These are phyloP conservation scores for Nomada goodeniana DNA, from an alignment of 2,888 invertebrate genomes.

Conservation along the genomic window DNA sequence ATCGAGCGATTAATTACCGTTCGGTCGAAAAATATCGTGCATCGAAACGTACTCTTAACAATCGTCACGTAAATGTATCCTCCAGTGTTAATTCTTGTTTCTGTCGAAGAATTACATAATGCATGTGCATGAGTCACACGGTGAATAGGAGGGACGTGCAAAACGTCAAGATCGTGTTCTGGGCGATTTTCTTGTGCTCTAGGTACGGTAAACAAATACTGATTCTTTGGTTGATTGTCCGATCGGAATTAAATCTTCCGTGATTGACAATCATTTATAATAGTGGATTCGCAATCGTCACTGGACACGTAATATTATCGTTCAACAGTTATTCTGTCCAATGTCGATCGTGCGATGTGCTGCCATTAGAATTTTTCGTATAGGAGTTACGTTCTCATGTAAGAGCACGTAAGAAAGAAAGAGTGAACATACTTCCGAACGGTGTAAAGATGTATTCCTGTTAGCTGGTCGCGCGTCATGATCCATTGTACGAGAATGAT, in stretches of 20 bases:
- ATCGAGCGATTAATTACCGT: conserved; percentile 32
- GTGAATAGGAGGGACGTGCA: conserved; percentile 53
- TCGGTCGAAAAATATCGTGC: conserved; percentile 22
- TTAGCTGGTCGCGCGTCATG: background rate
- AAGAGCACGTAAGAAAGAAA: background rate
- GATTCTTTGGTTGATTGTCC: conserved; percentile 9
- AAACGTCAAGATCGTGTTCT: conserved; percentile 68
- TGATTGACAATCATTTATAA: background rate
- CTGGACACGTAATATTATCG: conserved; percentile 17
- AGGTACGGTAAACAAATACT: conserved; percentile 55
- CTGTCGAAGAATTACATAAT: conserved; percentile 67
- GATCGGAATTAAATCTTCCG: background rate
- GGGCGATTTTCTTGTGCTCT: conserved; percentile 36
- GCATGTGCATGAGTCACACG: conserved; percentile 67
- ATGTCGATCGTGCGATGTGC: conserved; percentile 61
- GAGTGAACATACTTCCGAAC: background rate
- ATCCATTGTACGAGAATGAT: background rate
- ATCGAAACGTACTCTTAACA: conserved; percentile 9
- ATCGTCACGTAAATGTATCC: conserved; percentile 30
- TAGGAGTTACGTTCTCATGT: conserved; percentile 32
- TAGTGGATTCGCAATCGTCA: conserved; percentile 19
- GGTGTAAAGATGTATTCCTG: background rate
- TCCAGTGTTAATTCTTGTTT: conserved; percentile 50
- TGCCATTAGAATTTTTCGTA: conserved; percentile 61
- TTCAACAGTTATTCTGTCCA: conserved; percentile 27